phyloP scores from a whole-genome alignment of 2,113 vertebrate genomes.

The Callopanchax toddi region DNA sequence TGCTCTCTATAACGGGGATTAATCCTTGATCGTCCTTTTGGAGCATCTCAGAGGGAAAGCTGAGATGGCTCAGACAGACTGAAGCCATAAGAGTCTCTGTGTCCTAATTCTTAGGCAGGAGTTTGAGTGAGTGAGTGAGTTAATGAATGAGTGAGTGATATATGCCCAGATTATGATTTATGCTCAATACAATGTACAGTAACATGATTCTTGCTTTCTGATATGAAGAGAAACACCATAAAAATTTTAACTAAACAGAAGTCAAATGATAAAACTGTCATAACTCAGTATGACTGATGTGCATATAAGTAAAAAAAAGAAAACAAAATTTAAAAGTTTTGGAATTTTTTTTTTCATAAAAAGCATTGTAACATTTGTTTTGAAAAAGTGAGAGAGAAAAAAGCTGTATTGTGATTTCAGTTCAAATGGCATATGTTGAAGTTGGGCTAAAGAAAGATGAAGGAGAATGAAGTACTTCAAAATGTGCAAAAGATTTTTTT shows the following conservation, averaged over 20 bases:
- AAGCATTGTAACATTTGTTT: no score
- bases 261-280: not conserved
- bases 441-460: no score
- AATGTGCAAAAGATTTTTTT: no score
- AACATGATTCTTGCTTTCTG: slow-evolving; percentile 10
- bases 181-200: not conserved
- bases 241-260: not conserved
- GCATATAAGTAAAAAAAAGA: no score
- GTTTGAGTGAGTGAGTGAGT: not conserved
- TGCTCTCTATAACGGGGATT: not conserved
- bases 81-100: slow-evolving; percentile 32
- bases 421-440: no score
- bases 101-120: slow-evolving; percentile 29
- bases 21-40: slow-evolving; percentile 19
- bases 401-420: no score
- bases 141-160: slow-evolving; percentile 15
- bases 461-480: no score
- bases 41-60: slow-evolving; percentile 18
- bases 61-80: slow-evolving; percentile 30
- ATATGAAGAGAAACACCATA: slow-evolving; percentile 5
- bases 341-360: no score
- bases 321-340: no score
- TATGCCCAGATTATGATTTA: not conserved
- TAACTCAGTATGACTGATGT: no score
- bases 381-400: no score